Conservation (phyloP, 1,140 invertebrate species). For the Aethina tumida region DNA sequence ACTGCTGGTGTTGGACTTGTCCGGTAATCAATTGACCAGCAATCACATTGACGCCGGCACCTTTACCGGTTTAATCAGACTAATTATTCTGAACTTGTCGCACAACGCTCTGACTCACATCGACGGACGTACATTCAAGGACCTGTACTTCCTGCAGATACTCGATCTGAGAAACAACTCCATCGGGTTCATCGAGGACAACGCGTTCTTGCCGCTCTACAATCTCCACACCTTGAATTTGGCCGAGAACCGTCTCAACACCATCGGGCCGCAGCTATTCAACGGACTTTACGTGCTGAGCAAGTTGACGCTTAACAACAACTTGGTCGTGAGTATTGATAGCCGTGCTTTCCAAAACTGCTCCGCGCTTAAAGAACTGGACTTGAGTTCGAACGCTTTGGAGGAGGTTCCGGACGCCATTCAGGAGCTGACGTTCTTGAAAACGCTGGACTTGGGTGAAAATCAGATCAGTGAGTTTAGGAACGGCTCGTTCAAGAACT, state of each 20-base stretch:
- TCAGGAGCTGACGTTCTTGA: conserved; percentile 69
- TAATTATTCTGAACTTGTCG: conserved; percentile 77
- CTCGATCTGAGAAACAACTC: conserved; percentile 80
- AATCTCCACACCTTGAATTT: conserved; percentile 79
- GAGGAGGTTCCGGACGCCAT: conserved; percentile 71
- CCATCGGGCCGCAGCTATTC: conserved; percentile 69
- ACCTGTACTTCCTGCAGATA: conserved; percentile 78
- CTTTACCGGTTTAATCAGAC: conserved; percentile 70
- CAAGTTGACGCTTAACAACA: conserved; percentile 75
- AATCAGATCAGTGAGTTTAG: conserved; percentile 72
- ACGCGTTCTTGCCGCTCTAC: conserved; percentile 75
- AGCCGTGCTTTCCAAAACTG: conserved; percentile 81
- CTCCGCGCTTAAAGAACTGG: conserved; percentile 81
- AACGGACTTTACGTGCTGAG: conserved; percentile 76
- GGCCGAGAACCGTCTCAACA: conserved; percentile 72
- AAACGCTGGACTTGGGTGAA: conserved; percentile 77
- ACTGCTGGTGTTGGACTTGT: conserved; percentile 75
- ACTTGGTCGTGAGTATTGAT: conserved; percentile 70
- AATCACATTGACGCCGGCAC: conserved; percentile 72
- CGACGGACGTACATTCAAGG: conserved; percentile 76
- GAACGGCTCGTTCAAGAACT: conserved; percentile 72
- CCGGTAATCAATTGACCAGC: conserved; percentile 74
- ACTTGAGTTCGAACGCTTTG: conserved; percentile 77
- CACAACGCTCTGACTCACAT: conserved; percentile 74
- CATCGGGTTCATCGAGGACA: conserved; percentile 75